Evolutionary conservation across 2,888 invertebrate species (phyloP).

Genomic region (Bimastos eiseni): DNA sequence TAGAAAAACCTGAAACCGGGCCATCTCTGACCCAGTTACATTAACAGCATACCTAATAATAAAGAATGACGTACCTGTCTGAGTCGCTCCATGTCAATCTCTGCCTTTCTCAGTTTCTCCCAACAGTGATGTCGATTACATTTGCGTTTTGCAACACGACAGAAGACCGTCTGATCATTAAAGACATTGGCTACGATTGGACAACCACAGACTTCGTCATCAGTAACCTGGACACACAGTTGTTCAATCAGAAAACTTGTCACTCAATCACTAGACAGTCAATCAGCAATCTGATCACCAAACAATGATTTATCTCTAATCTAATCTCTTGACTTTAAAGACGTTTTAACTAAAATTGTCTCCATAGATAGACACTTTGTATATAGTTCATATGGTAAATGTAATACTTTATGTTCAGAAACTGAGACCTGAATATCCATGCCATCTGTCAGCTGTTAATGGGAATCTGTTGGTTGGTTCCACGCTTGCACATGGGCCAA

Average conservation of each 20-base stretch:
- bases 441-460: too few relatives aligned
- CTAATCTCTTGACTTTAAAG: too few relatives aligned
- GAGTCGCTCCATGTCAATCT: conserved; percentile 86
- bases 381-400: background rate
- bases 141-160: conserved; percentile 82
- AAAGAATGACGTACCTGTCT: conserved; percentile 63
- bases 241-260: background rate
- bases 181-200: conserved; percentile 85
- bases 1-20: background rate
- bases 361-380: too few relatives aligned
- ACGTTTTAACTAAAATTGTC: too few relatives aligned
- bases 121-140: conserved; percentile 91
- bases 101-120: conserved; percentile 90
- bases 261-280: background rate
- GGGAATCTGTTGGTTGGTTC: too few relatives aligned
- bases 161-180: conserved; percentile 82
- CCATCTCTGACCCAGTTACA: background rate
- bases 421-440: too few relatives aligned
- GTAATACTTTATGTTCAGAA: background rate
- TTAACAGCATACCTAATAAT: background rate
- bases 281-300: too few relatives aligned
- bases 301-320: too few relatives aligned
- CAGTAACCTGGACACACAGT: conserved; percentile 48
- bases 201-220: conserved; percentile 81
- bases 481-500: too few relatives aligned